Evolutionary conservation across 2,797 vertebrate genomes (phyloP).

Genomic region (Liparis tanakae): DNA sequence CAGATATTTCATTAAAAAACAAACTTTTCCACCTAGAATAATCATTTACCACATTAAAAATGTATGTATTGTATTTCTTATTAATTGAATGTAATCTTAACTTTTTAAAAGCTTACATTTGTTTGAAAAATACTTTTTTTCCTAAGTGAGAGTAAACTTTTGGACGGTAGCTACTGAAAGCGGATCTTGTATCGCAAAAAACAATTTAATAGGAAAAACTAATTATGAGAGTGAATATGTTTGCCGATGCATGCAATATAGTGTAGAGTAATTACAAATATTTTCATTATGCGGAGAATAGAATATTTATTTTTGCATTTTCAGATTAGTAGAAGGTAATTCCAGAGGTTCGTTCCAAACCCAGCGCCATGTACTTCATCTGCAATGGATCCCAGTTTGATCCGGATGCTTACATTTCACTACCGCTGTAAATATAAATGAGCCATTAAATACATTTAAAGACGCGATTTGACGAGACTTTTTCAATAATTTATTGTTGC

Average conservation of each 20-base stretch:
- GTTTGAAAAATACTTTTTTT: too few relatives aligned
- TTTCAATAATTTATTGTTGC: not conserved
- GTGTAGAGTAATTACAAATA: not conserved
- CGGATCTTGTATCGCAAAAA: not conserved
- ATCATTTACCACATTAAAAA: too few relatives aligned
- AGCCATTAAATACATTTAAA: not conserved
- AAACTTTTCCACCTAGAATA: too few relatives aligned
- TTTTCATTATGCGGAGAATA: not conserved
- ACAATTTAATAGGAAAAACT: not conserved
- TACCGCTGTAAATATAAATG: not conserved
- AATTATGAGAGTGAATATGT: not conserved
- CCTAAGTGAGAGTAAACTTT: too few relatives aligned
- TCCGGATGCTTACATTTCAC: not conserved
- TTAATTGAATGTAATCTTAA: too few relatives aligned
- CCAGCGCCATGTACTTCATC: not conserved
- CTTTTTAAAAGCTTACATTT: too few relatives aligned
- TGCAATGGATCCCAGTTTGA: not conserved
- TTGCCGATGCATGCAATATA: not conserved
- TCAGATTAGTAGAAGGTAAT: not conserved
- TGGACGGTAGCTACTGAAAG: too few relatives aligned
- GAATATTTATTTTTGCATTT: not conserved
- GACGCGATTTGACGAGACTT: not conserved
- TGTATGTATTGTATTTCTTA: too few relatives aligned
- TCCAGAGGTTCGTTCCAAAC: not conserved
- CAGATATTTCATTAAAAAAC: too few relatives aligned